Conservation (phyloP, 53 echinoderm and acorn worm species). For the Apostichopus leukothele region DNA sequence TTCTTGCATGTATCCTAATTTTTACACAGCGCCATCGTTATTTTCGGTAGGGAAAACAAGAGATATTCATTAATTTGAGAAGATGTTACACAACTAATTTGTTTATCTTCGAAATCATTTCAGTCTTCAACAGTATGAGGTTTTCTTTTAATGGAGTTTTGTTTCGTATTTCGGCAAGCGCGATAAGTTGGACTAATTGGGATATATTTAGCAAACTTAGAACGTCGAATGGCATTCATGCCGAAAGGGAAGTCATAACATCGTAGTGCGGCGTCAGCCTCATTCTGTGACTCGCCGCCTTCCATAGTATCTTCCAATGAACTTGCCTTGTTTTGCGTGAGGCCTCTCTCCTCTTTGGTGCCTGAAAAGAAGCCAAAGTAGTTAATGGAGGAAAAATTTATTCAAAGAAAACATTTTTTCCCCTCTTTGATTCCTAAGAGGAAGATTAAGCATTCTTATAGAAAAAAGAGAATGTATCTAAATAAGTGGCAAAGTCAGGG, state of each 20-base stretch:
- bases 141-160: neutral
- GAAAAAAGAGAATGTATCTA: no score
- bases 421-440: no score
- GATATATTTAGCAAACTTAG: conserved; percentile 21
- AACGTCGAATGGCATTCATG: conserved; percentile 1
- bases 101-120: neutral
- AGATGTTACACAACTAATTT: no score
- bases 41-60: no score
- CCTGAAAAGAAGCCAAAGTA: neutral
- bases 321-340: neutral
- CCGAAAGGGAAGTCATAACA: conserved; percentile 32
- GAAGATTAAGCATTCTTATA: no score
- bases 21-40: no score
- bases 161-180: neutral
- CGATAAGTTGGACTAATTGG: conserved; percentile 16
- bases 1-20: no score
- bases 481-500: no score
- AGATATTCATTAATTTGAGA: no score
- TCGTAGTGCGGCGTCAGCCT: neutral
- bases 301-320: neutral
- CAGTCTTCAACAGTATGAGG: neutral
- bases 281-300: neutral
- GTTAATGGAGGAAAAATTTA: neutral
- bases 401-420: no score
- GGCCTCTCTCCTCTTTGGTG: conserved; percentile 11